Evolutionary conservation across 2,113 vertebrate genomes (phyloP), one percentile per base, ranked within the genome.

Genomic region (Notothenia coriiceps): DNA sequence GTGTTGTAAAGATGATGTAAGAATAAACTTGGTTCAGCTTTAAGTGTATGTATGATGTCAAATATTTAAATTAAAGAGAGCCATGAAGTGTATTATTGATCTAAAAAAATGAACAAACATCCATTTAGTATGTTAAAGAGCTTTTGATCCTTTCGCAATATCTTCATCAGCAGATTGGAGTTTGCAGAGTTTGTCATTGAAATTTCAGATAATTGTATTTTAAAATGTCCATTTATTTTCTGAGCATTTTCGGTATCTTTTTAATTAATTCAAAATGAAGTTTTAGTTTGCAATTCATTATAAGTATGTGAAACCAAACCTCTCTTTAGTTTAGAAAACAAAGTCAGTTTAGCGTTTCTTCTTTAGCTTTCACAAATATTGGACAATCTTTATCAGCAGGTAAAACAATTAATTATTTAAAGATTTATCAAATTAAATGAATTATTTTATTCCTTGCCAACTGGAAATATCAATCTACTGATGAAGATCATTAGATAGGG

Each of bases 81-180:
- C 15, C 11, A 20, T 22, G 35, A 29, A n/a, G n/a, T 50, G 74
- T 25, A 55, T 14, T 59, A 54, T 44, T 66, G 46, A 66, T 40
- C 11, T 33, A 35, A n/a, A 4, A 22, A 44, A 57, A 51, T 52
- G 6, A 14, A 5, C 62, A 65, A 50, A 46, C n/a, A 20, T 11
- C 18, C 35, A 40, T 35, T 6, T 35, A 35, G 35, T 40, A 12
- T 76, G 49, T 69, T 10, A 14, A 17, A 3, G 10, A 25, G 68
- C 33, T 61, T 69, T 54, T 69, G 40, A 55, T 63, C 35, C 44
- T 46, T 54, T 64, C 50, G 35, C 50, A 65, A 29, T 15, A 15
- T 43, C n/a, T 22, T 33, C 47, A 52, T 52, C 35, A 54, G 49
- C 59, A 25, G 1, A 29, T 22, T 15, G 11, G 3, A 29, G 3